Evolutionary conservation across 2,113 vertebrate species (phyloP), one percentile per base, ranked within the genome.

Genomic region (Lepidothrix coronata): DNA sequence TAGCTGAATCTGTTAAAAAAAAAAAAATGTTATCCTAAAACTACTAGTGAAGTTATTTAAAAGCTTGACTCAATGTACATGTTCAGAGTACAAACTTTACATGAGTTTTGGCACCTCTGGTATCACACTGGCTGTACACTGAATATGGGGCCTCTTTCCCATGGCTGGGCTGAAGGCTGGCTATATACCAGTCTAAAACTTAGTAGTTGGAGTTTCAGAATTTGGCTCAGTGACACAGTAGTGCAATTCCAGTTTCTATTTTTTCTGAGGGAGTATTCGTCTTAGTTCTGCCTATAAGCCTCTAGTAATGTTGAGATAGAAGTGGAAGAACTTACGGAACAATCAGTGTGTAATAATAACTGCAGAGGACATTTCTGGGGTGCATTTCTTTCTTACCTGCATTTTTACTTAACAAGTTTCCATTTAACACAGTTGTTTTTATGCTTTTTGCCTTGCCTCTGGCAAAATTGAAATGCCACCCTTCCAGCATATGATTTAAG

Each of bases 361-460:
- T 21, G 11, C 31, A 46, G 49, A 37, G n/a, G 41, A n/a, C 31
- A 33, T 76, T 91, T 15, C 23, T 68, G 35, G 35, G 74, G 48
- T 48, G 9, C 30, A 52, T 59, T 76, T 85, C 16, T 48, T 89
- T 66, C n/a, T 62, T 73, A 70, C 27, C 55, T 93, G 43, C 79
- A 55, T 72, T 91, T 88, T 91, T 79, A 30, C 0, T 0, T 61
- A 81, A 44, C n/a, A 65, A 49, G 28, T 79, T 96, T 88, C 62
- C 58, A 48, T 68, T 85, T 78, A 84, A 87, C 58, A 62, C 35
- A 52, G 44, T 91, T 57, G 66, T 7, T 75, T 91, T 73, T 58
- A 66, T 54, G 37, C 25, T 76, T 89, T 91, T 76, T 70, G 65
- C 66, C 46, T 89, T 96, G 91, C 94, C 78, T 91, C 33, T 77